phyloP scores from a whole-genome alignment of 2,113 vertebrate genomes.

The Thalassarche chlororhynchos region DNA sequence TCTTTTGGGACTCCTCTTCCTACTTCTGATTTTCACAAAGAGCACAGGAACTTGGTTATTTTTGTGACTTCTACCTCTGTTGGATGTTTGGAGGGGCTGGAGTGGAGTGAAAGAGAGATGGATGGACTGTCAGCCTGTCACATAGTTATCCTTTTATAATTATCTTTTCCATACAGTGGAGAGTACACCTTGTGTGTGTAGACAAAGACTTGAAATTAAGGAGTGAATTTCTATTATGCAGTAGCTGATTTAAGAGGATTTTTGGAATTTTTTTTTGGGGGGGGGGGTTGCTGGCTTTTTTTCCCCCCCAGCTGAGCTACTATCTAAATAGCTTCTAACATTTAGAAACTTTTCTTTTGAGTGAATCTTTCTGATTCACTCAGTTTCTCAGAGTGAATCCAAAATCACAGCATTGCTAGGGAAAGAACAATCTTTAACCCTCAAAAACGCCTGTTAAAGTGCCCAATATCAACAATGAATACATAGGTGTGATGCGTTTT shows the following conservation, averaged over 20 bases:
- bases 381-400: not conserved
- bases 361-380: too few species aligned
- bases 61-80: not conserved
- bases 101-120: not conserved
- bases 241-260: not conserved
- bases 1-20: not conserved
- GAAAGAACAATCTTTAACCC: not conserved
- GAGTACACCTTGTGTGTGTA: not conserved
- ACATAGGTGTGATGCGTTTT: not conserved
- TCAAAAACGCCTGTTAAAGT: not conserved
- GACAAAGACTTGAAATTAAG: not conserved
- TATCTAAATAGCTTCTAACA: not conserved
- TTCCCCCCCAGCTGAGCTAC: not conserved
- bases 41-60: not conserved
- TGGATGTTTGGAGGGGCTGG: not conserved
- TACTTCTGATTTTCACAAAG: not conserved
- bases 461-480: not conserved
- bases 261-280: not conserved
- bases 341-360: not conserved
- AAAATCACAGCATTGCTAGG: not conserved
- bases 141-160: not conserved
- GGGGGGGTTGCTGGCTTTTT: fast-evolving
- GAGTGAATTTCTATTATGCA: not conserved
- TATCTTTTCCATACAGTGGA: not conserved
- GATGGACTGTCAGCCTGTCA: not conserved